Evolutionary conservation across 2,113 vertebrate species (phyloP), one percentile per base, ranked within the genome.

Genomic region (Crotalus helleri): DNA sequence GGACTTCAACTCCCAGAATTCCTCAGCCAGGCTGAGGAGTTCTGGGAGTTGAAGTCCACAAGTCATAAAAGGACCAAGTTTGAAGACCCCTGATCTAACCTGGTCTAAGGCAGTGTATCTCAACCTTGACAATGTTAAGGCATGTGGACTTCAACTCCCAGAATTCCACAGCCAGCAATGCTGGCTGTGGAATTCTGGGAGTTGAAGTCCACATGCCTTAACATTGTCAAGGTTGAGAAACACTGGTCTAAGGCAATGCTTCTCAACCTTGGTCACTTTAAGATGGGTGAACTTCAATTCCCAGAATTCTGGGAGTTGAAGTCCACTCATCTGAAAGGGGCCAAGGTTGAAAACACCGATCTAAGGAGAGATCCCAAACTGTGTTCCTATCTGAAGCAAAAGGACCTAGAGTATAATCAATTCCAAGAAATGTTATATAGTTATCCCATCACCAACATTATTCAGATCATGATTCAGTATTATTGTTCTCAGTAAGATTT

Each of bases 371-470:
- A 58, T 3, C 33, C 33, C 15, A 1, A 55, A 55, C 3, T 46
- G 23, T 33, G 44, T 15, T 53, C 23, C 21, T 69, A 15, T 53
- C 3, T 19, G 9, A 58, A 6, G 33, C 57, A 74, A 64, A 94
- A 95, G 74, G 74, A 90, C 89, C 92, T 90, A 57, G 2, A 9
- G 91, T 89, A 59, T 57, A 88, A 26, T 92, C 92, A 90, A 44
- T 21, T 49, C 29, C n/a, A 53, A 21, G 33, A 81, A 17, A 81
- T 81, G 17, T 81, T 81, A 81, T 29, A 88, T 54, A 54, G 26
- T 26, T 88, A 54, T n/a, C 26, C 87, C 29, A 29, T 29, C 29
- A 17, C 54, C 9, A 24, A 17, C n/a, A 23, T 81, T 53, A 29
- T 53, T 51, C 13, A 49, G 17, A 24, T 29, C 51, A 53, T 51